A percentile compares a stretch with the other conserved stretches of the same genome.
Evolutionary conservation across 2,797 vertebrate genomes (phyloP).

Genomic region (Tapera naevia): DNA sequence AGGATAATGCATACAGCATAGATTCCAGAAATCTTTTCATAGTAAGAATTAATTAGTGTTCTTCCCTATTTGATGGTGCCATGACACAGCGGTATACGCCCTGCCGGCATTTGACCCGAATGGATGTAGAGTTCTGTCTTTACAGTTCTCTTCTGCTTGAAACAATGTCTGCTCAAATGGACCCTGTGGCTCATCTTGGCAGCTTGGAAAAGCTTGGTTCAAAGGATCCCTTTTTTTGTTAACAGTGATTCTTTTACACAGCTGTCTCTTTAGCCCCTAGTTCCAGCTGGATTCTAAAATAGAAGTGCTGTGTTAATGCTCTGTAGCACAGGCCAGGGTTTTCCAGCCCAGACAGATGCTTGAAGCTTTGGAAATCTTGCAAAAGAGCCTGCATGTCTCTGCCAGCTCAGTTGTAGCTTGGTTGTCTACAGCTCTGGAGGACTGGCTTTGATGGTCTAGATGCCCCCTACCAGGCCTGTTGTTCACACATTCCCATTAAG

Average conservation of each 20-base stretch:
- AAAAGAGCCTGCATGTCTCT: neutral
- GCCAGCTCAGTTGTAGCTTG: neutral
- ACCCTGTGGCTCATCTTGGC: neutral
- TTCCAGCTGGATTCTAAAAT: conserved; percentile 20
- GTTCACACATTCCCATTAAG: neutral
- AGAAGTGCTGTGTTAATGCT: neutral
- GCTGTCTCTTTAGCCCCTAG: neutral
- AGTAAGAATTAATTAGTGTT: neutral
- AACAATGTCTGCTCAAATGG: neutral
- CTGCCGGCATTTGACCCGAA: neutral
- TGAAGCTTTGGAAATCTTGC: conserved; percentile 13
- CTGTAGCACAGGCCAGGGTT: neutral
- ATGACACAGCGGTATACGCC: neutral
- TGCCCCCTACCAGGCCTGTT: neutral
- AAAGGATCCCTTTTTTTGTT: neutral
- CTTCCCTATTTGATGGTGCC: neutral
- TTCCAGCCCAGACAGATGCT: conserved; percentile 2
- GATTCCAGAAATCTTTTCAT: neutral
- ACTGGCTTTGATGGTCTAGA: neutral
- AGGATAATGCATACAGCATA: neutral
- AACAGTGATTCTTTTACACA: neutral
- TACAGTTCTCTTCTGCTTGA: neutral
- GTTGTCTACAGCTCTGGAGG: neutral
- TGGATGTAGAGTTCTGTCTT: neutral
- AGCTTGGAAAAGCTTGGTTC: neutral